Base-by-base conservation (phyloP, 1,140 invertebrate species). In the Pogonomyrmex barbatus region DNA sequence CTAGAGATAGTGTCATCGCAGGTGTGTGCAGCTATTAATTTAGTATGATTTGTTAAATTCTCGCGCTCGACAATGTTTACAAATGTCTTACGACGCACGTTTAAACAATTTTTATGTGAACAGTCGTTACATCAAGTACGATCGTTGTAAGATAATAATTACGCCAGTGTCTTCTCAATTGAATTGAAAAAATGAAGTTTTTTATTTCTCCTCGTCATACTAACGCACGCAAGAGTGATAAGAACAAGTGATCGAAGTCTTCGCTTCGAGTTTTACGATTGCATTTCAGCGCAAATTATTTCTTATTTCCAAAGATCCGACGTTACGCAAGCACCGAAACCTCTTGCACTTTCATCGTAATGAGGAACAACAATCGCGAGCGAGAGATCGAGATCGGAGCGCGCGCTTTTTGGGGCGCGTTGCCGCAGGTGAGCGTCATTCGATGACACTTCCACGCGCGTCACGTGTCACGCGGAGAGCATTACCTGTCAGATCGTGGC, bases 401-500 rank as follows among this genome's bases (percentile, higher is more conserved):
- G 79, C 79, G 79, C 54, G 79, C 79, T 83, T 83, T 75, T 60
- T 10, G 79, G 79, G 75, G 14, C 54, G 70, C 68, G 33, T 60
- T n/a, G 54, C 47, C 68, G 47, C 79, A 39, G 56, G 68, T 83
- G 12, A 83, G 58, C 68, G 67, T 73, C 68, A 75, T 62, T 10
- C 42, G 56, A 17, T 83, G 68, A 83, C 68, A 60, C 52, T 73
- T 73, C 68, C 79, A 73, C 56, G 79, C 67, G 52, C 79, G 73
- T 89, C 87, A 89, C 87, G 68, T 76, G 88, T 88, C 78, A 42
- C 56, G 36, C 67, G 63, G 50, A 39, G 33, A 12, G 50, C 14
- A 45, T 63, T 88, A 90, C 89, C 89, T 90, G 89, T 90, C 89
- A 88, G 86, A 90, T 86, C 47, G 82, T 39, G 63, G 89, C 78